Conservation (phyloP, 1,140 invertebrate species). For the Formica selysi region DNA sequence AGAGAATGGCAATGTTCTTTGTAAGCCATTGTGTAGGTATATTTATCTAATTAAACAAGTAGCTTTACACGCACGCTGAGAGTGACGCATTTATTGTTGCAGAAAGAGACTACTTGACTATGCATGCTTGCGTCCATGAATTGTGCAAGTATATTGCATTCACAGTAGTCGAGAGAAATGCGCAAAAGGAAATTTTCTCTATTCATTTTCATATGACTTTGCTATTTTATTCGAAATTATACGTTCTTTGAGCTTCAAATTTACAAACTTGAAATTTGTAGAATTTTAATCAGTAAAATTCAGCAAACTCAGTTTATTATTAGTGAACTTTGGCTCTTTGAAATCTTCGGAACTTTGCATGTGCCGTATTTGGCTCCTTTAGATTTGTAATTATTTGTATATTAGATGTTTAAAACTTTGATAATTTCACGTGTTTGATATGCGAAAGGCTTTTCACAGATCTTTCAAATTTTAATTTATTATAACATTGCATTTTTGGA, state of each 20-base stretch:
- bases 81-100: neutral
- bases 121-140: neutral
- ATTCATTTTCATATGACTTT: neutral
- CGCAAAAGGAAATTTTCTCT: neutral
- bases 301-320: no score
- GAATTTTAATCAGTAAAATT: neutral
- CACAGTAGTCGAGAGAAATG: neutral
- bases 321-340: neutral
- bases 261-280: neutral
- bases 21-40: neutral
- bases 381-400: neutral
- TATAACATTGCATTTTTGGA: neutral
- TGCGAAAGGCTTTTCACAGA: no score
- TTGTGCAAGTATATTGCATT: neutral
- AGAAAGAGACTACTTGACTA: slow-evolving; percentile 30
- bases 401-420: neutral
- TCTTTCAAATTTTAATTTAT: neutral
- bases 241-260: neutral
- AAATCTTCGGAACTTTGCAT: neutral
- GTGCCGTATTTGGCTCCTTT: neutral
- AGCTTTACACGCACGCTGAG: slow-evolving; percentile 6
- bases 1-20: neutral
- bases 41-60: slow-evolving; percentile 17
- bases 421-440: neutral
- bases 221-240: slow-evolving; percentile 12